Base-by-base conservation (phyloP, 2,888 invertebrate species). In the Drosophila lutescens region DNA sequence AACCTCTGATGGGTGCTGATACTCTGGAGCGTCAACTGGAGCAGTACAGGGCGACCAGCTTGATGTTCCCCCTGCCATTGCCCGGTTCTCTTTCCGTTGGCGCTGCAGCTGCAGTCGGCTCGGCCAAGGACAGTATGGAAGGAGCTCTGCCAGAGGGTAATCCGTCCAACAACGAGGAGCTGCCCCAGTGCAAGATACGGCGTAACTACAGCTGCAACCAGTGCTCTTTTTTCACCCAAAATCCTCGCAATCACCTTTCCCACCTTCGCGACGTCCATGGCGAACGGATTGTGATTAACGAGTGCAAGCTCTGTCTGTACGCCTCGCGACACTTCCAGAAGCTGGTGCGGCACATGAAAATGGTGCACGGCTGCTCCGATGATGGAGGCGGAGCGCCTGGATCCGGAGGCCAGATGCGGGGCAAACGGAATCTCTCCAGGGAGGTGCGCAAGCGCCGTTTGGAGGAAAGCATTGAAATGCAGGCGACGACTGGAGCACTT, bases 281-380 rank as follows among this genome's bases (percentile, higher is more conserved):
- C 76, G 96, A 96, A 88, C 95, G 94, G 91, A 94, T 97, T 80
- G 96, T 95, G 86, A 96, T 96, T 75, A 97, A 96, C 92, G 96
- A 97, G 90, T 98, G 98, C 91, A 95, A 95, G 54, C 93, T 95
- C 86, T 98, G 98, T 91, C 93, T 97, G 77, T 98, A 98, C 93
- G 97, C 97, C n/a, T 97, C 97, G 57, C 95, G 95, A 77, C 97
- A 97, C 92, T 95, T 96, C 86, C 97, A 97, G 92, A 98, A 98
- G 93, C 93, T 97, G 73, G 93, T 96, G 79, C 93, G 97, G 62
- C 97, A 97, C 92, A 94, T 96, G 90, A 96, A 95, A 91, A 96
- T 97, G 95, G 96, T 97, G 55, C 95, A 95, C 90, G 94, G 93
- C 30, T 92, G 91, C 38, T 74, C 78, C 6, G 88, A 84, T 43